These are phyloP conservation scores for Proterorhinus semilunaris DNA, from an alignment of 2,113 vertebrate species.

Conservation along the genomic window DNA sequence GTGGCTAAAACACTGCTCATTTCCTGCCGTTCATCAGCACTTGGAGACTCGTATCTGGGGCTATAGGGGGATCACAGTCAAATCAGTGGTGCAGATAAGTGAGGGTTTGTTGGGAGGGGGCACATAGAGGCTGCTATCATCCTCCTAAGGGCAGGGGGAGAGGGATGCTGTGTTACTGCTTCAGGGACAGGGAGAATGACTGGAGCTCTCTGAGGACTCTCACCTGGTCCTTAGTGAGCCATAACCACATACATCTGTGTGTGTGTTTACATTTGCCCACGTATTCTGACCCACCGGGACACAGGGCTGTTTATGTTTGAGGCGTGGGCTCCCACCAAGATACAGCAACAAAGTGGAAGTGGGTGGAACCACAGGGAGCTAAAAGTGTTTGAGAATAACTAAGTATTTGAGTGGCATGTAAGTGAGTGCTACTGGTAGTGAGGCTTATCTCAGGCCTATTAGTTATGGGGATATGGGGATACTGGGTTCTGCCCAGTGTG, in stretches of 20 bases:
- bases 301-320: constrained; percentile 48
- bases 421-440: constrained; percentile 39
- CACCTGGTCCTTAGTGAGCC: constrained; percentile 31
- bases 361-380: constrained; percentile 16
- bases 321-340: constrained; percentile 30
- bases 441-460: constrained; percentile 56
- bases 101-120: constrained; percentile 3
- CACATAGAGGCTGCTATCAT: constrained; percentile 19
- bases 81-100: constrained; percentile 18
- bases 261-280: constrained; percentile 45
- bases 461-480: constrained; percentile 53
- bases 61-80: constrained; percentile 12
- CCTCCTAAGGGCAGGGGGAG: constrained; percentile 33
- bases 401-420: constrained; percentile 46
- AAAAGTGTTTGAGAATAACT: constrained; percentile 30
- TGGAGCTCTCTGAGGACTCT: constrained; percentile 47
- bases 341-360: constrained; percentile 34
- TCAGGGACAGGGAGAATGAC: constrained; percentile 52
- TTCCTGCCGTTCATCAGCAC: constrained; percentile 41
- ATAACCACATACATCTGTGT: constrained; percentile 40
- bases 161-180: constrained; percentile 27
- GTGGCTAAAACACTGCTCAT: constrained; percentile 63
- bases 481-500: constrained; percentile 40
- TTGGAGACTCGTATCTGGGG: constrained; percentile 12
- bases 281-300: constrained; percentile 42